Percentiles rank a stretch among this genome's conserved stretches.
Conservation (phyloP, 2,113 vertebrate species). For the Candoia aspera region DNA sequence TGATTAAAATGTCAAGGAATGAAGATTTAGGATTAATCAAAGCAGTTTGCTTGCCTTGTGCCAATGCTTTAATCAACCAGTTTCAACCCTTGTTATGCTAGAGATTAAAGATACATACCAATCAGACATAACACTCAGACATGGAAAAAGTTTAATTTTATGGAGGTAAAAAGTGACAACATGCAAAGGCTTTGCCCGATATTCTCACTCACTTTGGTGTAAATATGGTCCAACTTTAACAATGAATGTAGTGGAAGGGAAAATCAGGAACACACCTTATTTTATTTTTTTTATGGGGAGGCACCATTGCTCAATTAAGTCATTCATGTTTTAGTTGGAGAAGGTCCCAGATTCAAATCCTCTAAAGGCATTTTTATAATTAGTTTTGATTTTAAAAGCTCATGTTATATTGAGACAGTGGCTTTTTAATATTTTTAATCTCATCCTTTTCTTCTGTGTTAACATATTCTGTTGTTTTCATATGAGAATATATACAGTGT, state of each 20-base stretch:
- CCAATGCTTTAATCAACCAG: conserved; percentile 61
- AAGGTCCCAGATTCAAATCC: not conserved
- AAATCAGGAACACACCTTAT: not conserved
- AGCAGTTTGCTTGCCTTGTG: conserved; percentile 57
- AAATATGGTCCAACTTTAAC: not conserved
- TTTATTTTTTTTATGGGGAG: not conserved
- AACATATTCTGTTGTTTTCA: not conserved
- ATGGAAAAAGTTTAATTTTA: conserved; percentile 50
- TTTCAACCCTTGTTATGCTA: conserved; percentile 54
- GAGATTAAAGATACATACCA: conserved; percentile 46
- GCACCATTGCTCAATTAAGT: not conserved
- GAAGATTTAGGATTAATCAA: conserved; percentile 73
- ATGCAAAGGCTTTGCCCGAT: not conserved
- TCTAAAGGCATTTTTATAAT: not conserved
- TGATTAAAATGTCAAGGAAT: conserved; percentile 77
- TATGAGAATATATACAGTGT: not conserved
- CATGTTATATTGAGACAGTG: not conserved
- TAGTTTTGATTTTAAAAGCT: not conserved
- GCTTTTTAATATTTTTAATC: not conserved
- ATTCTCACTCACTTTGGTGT: not conserved
- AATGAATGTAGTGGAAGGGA: not conserved
- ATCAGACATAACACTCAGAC: conserved; percentile 25
- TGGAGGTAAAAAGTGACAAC: not conserved
- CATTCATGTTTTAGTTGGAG: not conserved
- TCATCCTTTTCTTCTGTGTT: not conserved